These are phyloP conservation scores for Drosophila fungiperda DNA, from an alignment of 2,888 invertebrate genomes.

Conservation along the genomic window DNA sequence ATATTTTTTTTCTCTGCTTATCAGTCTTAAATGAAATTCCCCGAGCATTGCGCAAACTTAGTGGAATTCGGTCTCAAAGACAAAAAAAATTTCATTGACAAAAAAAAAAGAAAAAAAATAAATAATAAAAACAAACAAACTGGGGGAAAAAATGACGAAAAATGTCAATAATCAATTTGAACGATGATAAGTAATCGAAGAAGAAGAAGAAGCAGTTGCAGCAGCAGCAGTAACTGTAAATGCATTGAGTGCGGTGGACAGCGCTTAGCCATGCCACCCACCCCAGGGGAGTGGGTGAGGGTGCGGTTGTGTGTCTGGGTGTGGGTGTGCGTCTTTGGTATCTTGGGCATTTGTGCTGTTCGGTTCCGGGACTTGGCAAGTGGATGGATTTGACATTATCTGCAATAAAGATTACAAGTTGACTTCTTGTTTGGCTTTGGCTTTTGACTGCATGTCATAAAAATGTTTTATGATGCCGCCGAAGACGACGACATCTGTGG, in stretches of 20 bases:
- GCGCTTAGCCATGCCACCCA: slow-evolving; percentile 15
- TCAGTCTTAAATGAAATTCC: slow-evolving; percentile 43
- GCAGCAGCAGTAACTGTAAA: slow-evolving; percentile 24
- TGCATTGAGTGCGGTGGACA: slow-evolving; percentile 33
- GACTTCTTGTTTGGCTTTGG: slow-evolving; percentile 70
- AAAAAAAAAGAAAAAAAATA: slow-evolving; percentile 15
- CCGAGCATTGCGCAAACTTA: slow-evolving; percentile 26
- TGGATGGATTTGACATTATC: slow-evolving; percentile 79
- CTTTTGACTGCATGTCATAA: slow-evolving; percentile 75
- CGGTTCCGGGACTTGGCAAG: slow-evolving; percentile 43
- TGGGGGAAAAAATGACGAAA: slow-evolving; percentile 32
- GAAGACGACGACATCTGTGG: background rate
- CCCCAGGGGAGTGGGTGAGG: background rate
- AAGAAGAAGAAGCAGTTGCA: slow-evolving; percentile 1
- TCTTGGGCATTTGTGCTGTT: background rate
- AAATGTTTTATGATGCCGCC: slow-evolving; percentile 69
- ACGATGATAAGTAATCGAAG: slow-evolving; percentile 63
- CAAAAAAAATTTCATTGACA: slow-evolving; percentile 35
- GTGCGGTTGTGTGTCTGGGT: background rate
- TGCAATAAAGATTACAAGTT: slow-evolving; percentile 77
- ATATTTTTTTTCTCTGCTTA: slow-evolving; percentile 10
- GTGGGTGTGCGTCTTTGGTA: background rate
- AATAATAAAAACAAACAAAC: background rate
- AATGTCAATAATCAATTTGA: slow-evolving; percentile 67
- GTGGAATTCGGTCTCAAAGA: slow-evolving; percentile 4